Conservation (phyloP, 2,888 invertebrate genomes). For the Pollenia griseotomentosa region DNA sequence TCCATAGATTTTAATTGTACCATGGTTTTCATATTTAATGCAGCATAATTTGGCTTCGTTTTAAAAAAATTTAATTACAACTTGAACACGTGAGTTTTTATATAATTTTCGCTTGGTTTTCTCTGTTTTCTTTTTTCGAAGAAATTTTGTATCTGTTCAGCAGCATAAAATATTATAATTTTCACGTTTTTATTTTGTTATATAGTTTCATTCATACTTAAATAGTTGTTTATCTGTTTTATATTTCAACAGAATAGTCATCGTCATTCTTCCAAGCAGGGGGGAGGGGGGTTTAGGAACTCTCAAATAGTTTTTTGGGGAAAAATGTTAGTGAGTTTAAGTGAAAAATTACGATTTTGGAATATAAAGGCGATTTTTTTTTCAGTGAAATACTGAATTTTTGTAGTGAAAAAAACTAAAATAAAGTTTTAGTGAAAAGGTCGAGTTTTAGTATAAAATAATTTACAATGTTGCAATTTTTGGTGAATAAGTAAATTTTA, state of each 20-base stretch:
- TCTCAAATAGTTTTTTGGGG: not conserved
- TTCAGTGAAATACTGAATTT: too few relatives aligned
- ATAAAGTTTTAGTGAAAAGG: too few relatives aligned
- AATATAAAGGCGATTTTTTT: too few relatives aligned
- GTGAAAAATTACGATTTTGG: too few relatives aligned
- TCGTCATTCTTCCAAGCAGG: not conserved
- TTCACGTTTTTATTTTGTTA: conserved; percentile 43
- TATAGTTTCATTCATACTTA: conserved; percentile 37
- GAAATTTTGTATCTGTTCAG: conserved; percentile 9
- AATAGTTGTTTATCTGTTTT: conserved; percentile 26
- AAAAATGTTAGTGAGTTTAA: too few relatives aligned
- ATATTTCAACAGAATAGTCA: conserved; percentile 5
- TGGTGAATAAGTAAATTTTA: too few relatives aligned
- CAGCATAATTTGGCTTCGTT: not conserved
- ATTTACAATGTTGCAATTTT: too few relatives aligned
- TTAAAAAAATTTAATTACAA: not conserved
- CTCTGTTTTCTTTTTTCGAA: not conserved
- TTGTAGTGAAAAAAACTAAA: too few relatives aligned
- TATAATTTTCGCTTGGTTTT: not conserved
- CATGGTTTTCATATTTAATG: not conserved
- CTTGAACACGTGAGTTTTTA: conserved; percentile 37
- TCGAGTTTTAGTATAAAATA: too few relatives aligned
- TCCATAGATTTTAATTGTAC: not conserved
- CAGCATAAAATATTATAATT: conserved; percentile 19
- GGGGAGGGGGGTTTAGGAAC: not conserved